Percentiles rank a stretch among this genome's conserved stretches.
Conservation (phyloP, 1,140 invertebrate species). For the Rhysida immarginata region DNA sequence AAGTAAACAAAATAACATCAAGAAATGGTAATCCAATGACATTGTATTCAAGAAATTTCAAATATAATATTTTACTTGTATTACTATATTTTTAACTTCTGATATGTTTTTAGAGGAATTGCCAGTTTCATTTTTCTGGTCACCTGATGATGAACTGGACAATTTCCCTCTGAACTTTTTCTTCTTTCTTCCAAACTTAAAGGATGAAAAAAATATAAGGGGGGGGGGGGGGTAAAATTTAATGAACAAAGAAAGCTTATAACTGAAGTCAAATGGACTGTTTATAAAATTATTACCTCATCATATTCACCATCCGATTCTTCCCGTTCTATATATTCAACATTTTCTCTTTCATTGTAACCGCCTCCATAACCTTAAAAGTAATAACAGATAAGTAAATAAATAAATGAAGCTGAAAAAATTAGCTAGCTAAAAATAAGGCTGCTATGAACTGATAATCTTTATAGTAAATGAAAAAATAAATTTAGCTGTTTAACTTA, state of each 20-base stretch:
- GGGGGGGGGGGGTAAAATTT: too few species aligned
- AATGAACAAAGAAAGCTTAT: not conserved
- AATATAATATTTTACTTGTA: too few species aligned
- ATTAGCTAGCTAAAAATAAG: too few species aligned
- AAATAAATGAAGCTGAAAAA: slow-evolving; percentile 8
- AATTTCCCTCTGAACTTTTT: slow-evolving; percentile 44
- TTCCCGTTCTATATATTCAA: slow-evolving; percentile 78
- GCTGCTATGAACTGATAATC: too few species aligned
- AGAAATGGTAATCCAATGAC: too few species aligned
- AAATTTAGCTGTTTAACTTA: too few species aligned
- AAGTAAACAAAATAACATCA: too few species aligned
- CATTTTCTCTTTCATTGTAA: slow-evolving; percentile 82
- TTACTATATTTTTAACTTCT: too few species aligned
- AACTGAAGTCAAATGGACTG: not conserved
- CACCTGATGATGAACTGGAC: slow-evolving; percentile 17
- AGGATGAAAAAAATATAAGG: too few species aligned
- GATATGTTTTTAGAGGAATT: too few species aligned
- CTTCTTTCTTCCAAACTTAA: slow-evolving; percentile 75
- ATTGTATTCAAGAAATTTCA: too few species aligned
- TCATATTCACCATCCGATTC: slow-evolving; percentile 84
- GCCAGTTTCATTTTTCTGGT: slow-evolving; percentile 20
- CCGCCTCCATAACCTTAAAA: slow-evolving; percentile 31
- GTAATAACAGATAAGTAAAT: slow-evolving; percentile 1
- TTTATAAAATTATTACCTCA: slow-evolving; percentile 47
- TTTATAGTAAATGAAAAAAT: too few species aligned